Conservation (phyloP, 2,113 vertebrate species). For the Gymnogyps californianus region DNA sequence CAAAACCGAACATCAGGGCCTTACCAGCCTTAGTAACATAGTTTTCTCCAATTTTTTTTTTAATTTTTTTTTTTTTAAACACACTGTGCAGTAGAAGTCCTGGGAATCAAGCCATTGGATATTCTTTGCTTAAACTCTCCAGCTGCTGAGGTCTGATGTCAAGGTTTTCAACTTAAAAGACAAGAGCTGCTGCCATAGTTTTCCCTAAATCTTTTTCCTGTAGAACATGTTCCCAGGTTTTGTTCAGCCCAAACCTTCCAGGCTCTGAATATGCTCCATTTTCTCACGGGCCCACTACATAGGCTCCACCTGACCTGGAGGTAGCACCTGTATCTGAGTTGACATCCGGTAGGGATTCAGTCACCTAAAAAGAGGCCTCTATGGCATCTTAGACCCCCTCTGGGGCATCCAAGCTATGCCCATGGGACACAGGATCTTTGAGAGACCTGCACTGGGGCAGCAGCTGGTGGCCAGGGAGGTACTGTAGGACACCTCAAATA, state of each 20-base stretch:
- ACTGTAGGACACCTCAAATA: neutral
- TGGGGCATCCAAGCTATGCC: neutral
- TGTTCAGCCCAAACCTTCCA: neutral
- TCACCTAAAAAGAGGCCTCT: neutral
- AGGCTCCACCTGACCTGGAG: neutral
- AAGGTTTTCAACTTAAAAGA: neutral
- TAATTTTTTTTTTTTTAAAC: neutral
- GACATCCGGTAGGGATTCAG: neutral
- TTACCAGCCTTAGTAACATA: neutral
- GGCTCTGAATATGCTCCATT: neutral
- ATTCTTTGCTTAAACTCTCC: neutral
- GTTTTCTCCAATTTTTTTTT: neutral
- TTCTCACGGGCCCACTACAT: neutral
- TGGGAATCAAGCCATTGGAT: neutral
- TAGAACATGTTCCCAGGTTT: neutral
- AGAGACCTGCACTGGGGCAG: neutral
- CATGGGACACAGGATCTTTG: neutral
- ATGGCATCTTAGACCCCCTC: neutral
- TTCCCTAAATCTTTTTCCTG: neutral
- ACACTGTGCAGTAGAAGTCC: neutral
- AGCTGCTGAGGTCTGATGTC: neutral
- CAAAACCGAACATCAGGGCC: neutral
- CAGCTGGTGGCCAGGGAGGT: neutral
- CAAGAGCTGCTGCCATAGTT: neutral
- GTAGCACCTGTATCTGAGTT: neutral